Base-by-base conservation (phyloP, 2,888 invertebrate species). In the Dascillus cervinus region DNA sequence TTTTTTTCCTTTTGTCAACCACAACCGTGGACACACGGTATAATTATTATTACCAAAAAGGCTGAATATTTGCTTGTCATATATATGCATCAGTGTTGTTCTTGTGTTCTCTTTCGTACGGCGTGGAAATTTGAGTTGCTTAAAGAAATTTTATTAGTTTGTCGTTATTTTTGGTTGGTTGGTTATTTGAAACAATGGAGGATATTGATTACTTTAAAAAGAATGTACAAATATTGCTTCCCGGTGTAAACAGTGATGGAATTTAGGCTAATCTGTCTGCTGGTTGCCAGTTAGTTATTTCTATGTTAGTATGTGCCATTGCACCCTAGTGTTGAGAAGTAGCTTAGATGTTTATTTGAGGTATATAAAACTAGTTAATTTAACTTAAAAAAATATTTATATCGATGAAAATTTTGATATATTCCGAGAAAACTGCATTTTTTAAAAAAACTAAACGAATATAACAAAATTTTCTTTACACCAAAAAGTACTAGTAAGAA, bases 261-360 rank as follows among this genome's bases (percentile, higher is more conserved):
- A 63, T 58, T 62, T 60, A 56, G 58, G n/a, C 49, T 51, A 56
- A 60, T 64, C 60, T 62, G 59, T 62, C 60, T 53, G 54, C 56
- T 58, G 57, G 53, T 50, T 54, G 44, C 49, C 35, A 9, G 28
- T 38, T 54, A 38, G 32, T 45, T 35, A 42, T 47, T 53, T 55
- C 54, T 53, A 52, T 58, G 56, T 41, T 45, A 44, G 36, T 30
- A 29, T 36, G 64, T 64, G 64, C 64, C 64, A 64, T 64, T 37
- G 21, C 56, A 56, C 58, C 58, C 54, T 56, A 58, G 54, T 59
- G 57, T 58, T 57, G 55, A n/a, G n/a, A n/a, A 35, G 54, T 62
- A 62, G 60, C 47, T 36, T 62, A 62, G 60, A 54, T 57, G 56
- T 60, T 62, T 60, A 60, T 58, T 60, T 61, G 52, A 56, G 22